Base-by-base conservation (phyloP, 30 jellyfish, hydroid and myxozoan species). In the Cassiopea xamachana region DNA sequence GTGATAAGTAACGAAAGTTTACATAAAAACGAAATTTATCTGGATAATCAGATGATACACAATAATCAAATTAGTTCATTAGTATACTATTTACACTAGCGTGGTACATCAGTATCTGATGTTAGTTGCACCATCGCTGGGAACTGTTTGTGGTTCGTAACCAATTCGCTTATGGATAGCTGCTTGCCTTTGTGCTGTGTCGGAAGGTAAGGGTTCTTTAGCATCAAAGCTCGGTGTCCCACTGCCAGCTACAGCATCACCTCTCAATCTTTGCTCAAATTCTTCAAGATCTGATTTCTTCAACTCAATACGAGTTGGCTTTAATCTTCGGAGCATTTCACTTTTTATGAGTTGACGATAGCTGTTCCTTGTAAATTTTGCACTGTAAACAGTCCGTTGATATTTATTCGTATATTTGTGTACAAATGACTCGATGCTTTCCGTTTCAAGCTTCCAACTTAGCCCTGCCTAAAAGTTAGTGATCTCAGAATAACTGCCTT, bases 301-400 rank as follows among this genome's bases (percentile, higher is more conserved):
- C 81, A 96, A 84, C 73, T 96, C 99, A 64, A 96, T 89, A 44
- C 99, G 90, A 2, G 98, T 85, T 19, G 99, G 99, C 73, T 96
- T 96, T 46, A 88, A 91, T 59, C 97, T 77, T 1, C 99, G 97
- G 1, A 96, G 75, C 99, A 96, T 96, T 14, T 67, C 75, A 60
- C 17, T 2, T 15, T 4, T 14, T 19, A 5, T 55, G 12, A 55
- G 10, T 55, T 3, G 64, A 55, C 7, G 12, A 55, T 55, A 10
- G 64, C 39, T 27, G 39, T 55, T 6, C 12, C 64, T 55, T 55
- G 64, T 3, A 6, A 10, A 3, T 10, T 55, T 55, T 55, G 7
- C 64, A 55, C 7, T 55, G 0, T 55, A 55, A 55, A 55, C 64
- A 10, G 12, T 0, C 12, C 10, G 10, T 55, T 3, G 64, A 10